These are phyloP conservation scores for Crotalus horridus DNA, from an alignment of 2,113 vertebrate genomes.

Conservation along the genomic window DNA sequence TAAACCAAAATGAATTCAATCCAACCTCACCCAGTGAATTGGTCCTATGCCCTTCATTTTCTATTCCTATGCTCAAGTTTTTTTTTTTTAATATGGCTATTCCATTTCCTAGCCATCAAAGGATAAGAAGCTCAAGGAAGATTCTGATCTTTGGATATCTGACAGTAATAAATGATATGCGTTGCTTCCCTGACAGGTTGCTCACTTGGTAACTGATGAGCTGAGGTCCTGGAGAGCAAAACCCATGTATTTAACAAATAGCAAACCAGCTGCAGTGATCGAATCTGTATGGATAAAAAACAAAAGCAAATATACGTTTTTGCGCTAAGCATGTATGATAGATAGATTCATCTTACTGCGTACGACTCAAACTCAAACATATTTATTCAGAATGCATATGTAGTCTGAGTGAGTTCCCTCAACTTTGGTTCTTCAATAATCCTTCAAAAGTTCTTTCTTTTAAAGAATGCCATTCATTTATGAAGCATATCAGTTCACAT, in stretches of 20 bases:
- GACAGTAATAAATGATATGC: conserved; percentile 70
- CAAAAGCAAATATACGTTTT: conserved; percentile 64
- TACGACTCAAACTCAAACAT: conserved; percentile 46
- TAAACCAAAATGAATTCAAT: background rate
- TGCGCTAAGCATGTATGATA: conserved; percentile 65
- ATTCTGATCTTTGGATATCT: conserved; percentile 61
- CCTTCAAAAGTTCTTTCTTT: conserved; percentile 41
- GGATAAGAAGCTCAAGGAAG: conserved; percentile 41
- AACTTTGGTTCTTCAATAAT: conserved; percentile 55
- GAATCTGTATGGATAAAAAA: conserved; percentile 61
- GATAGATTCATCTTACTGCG: conserved; percentile 60
- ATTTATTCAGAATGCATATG: conserved; percentile 57
- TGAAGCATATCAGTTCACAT: conserved; percentile 55
- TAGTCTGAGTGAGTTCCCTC: conserved; percentile 55
- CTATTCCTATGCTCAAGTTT: background rate
- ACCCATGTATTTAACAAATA: conserved; percentile 69
- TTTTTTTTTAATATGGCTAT: background rate
- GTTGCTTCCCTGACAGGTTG: conserved; percentile 61
- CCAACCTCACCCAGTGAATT: rapidly evolving
- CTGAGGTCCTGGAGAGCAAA: conserved; percentile 56
- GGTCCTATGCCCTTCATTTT: background rate
- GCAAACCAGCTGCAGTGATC: conserved; percentile 61
- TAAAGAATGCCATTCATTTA: conserved; percentile 51
- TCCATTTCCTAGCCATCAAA: conserved; percentile 39
- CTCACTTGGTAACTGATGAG: conserved; percentile 70